Base-by-base conservation (phyloP, 1,140 invertebrate genomes). In the Drosophila lacertosa region DNA sequence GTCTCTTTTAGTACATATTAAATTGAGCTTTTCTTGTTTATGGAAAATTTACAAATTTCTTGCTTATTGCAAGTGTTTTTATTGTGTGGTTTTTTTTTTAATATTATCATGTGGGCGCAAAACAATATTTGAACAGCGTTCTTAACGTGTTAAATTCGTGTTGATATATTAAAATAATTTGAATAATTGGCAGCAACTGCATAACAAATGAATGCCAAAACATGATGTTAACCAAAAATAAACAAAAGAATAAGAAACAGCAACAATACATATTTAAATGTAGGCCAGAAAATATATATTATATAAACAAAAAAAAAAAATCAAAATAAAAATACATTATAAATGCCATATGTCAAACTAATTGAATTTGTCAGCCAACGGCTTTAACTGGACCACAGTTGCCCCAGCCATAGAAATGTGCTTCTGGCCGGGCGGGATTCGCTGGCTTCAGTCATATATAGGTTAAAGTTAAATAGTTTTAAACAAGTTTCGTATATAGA, bases 121-220 rank as follows among this genome's bases (percentile, higher is more conserved):
- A 73, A 39, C 42, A 66, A 72, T 60, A 6, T 40, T 40, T 69
- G 11, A 35, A 42, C 63, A 66, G 77, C 77, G 70, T 82, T 88
- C 65, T 62, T 66, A 88, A 77, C 81, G 77, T 81, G 47, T 79
- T 86, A 86, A 86, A 86, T 86, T 86, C 81, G 81, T 88, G 69
- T 77, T 70, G 32, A 65, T 54, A 39, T 54, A 15, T 5, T 13
- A 2, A 13, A 51, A 68, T 50, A 37, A 24, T 20, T 63, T 69
- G 44, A 6, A 40, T 59, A 57, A 47, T 44, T 57, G 26, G 18
- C 67, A 57, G 70, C 39, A 57, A 54, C 26, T 53, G 37, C 60
- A 62, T 50, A 72, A 73, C 62, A 72, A 68, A 40, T 59, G 32
- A 59, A 62, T 48, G 71, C 65, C 45, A 66, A 76, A 63, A 51